Evolutionary conservation across 2,113 vertebrate genomes (phyloP).

Genomic region (Trogon surrucura): DNA sequence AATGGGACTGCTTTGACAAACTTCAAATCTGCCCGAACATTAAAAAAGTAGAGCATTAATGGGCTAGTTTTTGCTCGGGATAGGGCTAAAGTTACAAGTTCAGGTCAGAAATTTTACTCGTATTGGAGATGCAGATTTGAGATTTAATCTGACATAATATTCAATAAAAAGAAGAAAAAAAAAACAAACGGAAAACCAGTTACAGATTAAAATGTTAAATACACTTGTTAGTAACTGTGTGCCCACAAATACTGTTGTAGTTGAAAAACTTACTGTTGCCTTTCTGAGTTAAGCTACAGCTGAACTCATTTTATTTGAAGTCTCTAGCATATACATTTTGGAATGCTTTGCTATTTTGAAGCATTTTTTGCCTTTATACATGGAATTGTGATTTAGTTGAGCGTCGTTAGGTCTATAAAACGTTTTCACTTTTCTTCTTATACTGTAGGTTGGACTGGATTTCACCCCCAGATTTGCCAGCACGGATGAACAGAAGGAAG

Average conservation of each 20-base stretch:
- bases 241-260: background rate
- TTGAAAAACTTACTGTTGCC: background rate
- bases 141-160: background rate
- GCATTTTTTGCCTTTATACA: background rate
- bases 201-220: background rate
- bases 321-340: background rate
- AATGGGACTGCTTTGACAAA: background rate
- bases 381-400: background rate
- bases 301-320: background rate
- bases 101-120: background rate
- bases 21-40: background rate
- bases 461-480: conserved; percentile 90
- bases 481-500: conserved; percentile 85
- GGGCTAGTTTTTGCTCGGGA: background rate
- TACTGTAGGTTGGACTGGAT: conserved; percentile 90
- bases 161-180: background rate
- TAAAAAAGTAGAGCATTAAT: background rate
- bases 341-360: background rate
- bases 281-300: background rate
- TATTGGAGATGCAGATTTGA: background rate
- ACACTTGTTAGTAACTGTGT: background rate
- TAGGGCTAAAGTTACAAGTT: background rate
- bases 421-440: background rate
- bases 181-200: background rate
- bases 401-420: background rate